Base-by-base conservation (phyloP, 2,888 invertebrate species). In the Tetheella fluctuosa region DNA sequence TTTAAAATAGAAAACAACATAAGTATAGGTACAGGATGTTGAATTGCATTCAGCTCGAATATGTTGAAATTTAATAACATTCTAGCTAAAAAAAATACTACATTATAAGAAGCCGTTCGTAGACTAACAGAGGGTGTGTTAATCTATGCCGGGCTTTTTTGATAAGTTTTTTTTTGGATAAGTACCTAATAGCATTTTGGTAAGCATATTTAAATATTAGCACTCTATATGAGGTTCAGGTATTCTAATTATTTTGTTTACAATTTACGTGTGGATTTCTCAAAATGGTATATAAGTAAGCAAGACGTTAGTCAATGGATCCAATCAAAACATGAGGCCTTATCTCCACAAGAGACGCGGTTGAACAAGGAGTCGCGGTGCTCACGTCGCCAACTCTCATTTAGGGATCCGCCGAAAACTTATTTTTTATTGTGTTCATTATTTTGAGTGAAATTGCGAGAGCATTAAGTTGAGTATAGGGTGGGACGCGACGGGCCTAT, bases 381-480 rank as follows among this genome's bases (percentile, higher is more conserved):
- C 76, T 84, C 86, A 84, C 85, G 88, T 88, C 84, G 82, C 80
- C 84, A 81, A 76, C 74, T 80, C 84, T 81, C 82, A 86, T 87
- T 87, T 84, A 81, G 80, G 83, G 74, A 76, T 74, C 74, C 69
- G 83, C 84, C 88, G 83, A 89, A 90, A 89, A 85, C 81, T 81
- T 85, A 76, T 84, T 88, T 90, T 90, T 91, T 89, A 87, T 88
- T 87, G 85, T 85, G 85, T 89, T 90, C 90, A 89, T 91, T 90
- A 90, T 90, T 89, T 88, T 87, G 86, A 91, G 89, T 88, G 88
- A 93, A 93, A 92, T 92, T 92, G 93, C 91, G 91, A 92, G 92
- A 91, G 91, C 90, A 92, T 92, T 92, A 92, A 89, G 83, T 87
- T 92, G 91, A 92, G 87, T 93, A 90, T 91, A 91, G 91, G 92